These are phyloP conservation scores for Cheilinus undulatus DNA, from an alignment of 2,113 vertebrate species.

Conservation along the genomic window DNA sequence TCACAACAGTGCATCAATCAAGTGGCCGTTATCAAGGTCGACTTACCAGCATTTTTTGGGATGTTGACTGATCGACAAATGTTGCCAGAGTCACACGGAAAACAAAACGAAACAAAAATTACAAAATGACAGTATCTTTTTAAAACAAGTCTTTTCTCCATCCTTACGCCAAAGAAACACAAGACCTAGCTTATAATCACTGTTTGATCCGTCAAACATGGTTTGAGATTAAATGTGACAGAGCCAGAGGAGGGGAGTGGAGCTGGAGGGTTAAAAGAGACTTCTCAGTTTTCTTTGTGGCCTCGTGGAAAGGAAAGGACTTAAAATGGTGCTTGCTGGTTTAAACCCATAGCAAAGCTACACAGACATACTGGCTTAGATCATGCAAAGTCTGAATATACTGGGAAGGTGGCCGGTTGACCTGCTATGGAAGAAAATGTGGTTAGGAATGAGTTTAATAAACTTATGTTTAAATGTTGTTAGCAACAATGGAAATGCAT, in stretches of 20 bases:
- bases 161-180: slow-evolving; percentile 47
- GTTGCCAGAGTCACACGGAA: slow-evolving; percentile 86
- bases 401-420: neutral
- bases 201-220: slow-evolving; percentile 16
- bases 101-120: slow-evolving; percentile 85
- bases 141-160: slow-evolving; percentile 66
- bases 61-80: slow-evolving; percentile 88
- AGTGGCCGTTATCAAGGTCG: slow-evolving; percentile 81
- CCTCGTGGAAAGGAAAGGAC: slow-evolving; percentile 2
- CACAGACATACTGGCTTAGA: slow-evolving; percentile 12
- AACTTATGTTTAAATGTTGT: neutral
- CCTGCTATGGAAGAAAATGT: slow-evolving; percentile 36
- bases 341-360: slow-evolving; percentile 7
- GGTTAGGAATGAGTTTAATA: slow-evolving; percentile 16
- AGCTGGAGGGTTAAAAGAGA: slow-evolving; percentile 38
- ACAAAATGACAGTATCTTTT: slow-evolving; percentile 81
- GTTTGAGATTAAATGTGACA: slow-evolving; percentile 27
- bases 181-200: slow-evolving; percentile 16
- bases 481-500: neutral
- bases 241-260: slow-evolving; percentile 16
- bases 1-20: slow-evolving; percentile 84
- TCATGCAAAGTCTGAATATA: slow-evolving; percentile 32
- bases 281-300: neutral
- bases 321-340: slow-evolving; percentile 6
- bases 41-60: slow-evolving; percentile 90